Evolutionary conservation across 2,113 vertebrate genomes (phyloP), one percentile per base, ranked within the genome.

Genomic region (Trichechus manatus): DNA sequence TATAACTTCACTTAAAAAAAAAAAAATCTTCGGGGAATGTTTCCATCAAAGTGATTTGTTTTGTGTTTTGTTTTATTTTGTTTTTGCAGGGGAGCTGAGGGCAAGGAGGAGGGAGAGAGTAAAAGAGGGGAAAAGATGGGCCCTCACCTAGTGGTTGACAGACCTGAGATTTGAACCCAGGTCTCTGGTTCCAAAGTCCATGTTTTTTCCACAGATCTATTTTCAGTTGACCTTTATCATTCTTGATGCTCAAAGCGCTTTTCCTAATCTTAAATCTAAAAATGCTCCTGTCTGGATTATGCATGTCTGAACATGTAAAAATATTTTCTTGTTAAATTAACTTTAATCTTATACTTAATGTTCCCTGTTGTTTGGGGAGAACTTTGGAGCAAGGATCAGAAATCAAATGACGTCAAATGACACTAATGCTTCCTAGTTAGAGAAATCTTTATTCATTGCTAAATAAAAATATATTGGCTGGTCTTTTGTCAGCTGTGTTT

Each of bases 251-350:
- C 31, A 77, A 63, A 94, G 27, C 50, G 6, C 70, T 94, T 96
- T 93, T 66, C 47, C 87, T 93, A 87, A 84, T 92, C 27, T 96
- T 93, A 59, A 63, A 79, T 93, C 66, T 89, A 87, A 94, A 85
- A 96, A 72, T 84, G 81, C 66, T 92, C 31, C 74, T 90, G 59
- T 66, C 50, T 74, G 81, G 63, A 96, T 87, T 96, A 91, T 94
- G 36, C 96, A 10, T 81, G 96, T 96, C 94, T 94, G 89, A 94
- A 96, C 95, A 91, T 87, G 96, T 95, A 61, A 87, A 95, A 96
- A 36, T 95, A 92, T 97, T 97, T 97, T 87, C 89, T 92, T 86
- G 1, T 96, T 93, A 87, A 93, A 86, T 96, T 93, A 96, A 89
- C n/a, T 93, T 90, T 97, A 93, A 89, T 94, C 66, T 89, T 86